A percentile compares a stretch with the other conserved stretches of the same genome.
These are phyloP conservation scores for Tineola bisselliella DNA, from an alignment of 2,888 invertebrate species.

Conservation along the genomic window DNA sequence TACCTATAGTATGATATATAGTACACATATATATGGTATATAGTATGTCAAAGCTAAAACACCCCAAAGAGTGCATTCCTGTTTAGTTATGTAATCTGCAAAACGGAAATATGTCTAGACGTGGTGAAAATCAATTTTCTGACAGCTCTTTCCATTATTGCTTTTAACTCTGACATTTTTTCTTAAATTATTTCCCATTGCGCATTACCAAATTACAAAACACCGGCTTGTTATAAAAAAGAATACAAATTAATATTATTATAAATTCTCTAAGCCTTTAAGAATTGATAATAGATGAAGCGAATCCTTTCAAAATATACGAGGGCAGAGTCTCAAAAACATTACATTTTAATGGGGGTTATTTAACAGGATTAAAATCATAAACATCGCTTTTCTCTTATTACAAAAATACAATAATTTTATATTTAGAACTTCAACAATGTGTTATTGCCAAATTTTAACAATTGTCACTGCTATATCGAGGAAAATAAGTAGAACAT, in stretches of 20 bases:
- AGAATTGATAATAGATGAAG: conserved; percentile 2
- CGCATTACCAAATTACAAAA: no score
- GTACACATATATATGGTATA: no score
- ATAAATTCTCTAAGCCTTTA: background rate
- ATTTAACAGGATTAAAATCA: conserved; percentile 2
- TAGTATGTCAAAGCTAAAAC: background rate
- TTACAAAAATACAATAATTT: no score
- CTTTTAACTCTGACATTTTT: conserved; percentile 13
- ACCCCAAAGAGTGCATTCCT: background rate
- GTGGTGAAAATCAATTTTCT: conserved; percentile 51
- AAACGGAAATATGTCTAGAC: conserved; percentile 52
- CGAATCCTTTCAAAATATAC: background rate
- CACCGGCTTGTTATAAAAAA: no score
- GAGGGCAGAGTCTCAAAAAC: background rate
- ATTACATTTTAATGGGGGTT: background rate
- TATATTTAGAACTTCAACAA: no score
- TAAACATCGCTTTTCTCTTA: background rate
- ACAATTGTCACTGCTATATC: no score
- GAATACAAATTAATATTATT: background rate
- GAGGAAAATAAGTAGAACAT: no score
- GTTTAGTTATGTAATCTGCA: conserved; percentile 3
- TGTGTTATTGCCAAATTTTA: no score
- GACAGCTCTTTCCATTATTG: conserved; percentile 28
- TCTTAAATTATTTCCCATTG: no score
- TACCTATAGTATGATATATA: no score